A percentile compares a stretch with the other conserved stretches of the same genome.
phyloP scores from a whole-genome alignment of 2,888 invertebrate genomes.

The Rhodophaea formosa region DNA sequence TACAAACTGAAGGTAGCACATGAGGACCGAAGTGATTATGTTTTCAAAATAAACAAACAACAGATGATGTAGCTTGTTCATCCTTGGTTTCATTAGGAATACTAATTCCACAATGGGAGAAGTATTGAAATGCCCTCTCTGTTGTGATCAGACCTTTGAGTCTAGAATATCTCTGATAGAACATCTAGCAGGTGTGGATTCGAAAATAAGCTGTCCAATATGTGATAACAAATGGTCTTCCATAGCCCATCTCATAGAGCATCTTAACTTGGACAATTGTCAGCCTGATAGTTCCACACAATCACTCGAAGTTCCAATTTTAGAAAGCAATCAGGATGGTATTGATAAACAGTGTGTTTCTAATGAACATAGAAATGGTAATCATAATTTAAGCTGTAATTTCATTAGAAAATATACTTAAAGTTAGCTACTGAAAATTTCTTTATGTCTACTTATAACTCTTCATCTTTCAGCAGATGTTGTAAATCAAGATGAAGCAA shows the following conservation, averaged over 20 bases:
- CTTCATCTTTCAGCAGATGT: constrained; percentile 1
- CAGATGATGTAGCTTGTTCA: constrained; percentile 19
- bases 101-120: constrained; percentile 72
- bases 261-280: constrained; percentile 72
- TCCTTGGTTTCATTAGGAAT: background rate
- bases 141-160: constrained; percentile 83
- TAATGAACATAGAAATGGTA: background rate
- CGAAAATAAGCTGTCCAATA: constrained; percentile 81
- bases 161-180: constrained; percentile 78
- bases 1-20: constrained; percentile 60
- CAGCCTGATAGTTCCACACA: constrained; percentile 29
- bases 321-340: constrained; percentile 19
- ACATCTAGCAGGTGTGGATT: constrained; percentile 69
- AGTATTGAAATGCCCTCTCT: constrained; percentile 81
- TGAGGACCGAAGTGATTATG: constrained; percentile 42
- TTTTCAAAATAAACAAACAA: constrained; percentile 45
- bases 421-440: background rate
- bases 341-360: constrained; percentile 8
- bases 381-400: background rate
- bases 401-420: background rate
- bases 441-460: too few species aligned
- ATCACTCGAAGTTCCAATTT: constrained; percentile 14
- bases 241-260: constrained; percentile 78
- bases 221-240: constrained; percentile 79
- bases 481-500: constrained; percentile 14